Percentiles rank a stretch among this genome's conserved stretches.
These are phyloP conservation scores for Invenusta paracnida DNA, from an alignment of 2,888 invertebrate species.

Conservation along the genomic window DNA sequence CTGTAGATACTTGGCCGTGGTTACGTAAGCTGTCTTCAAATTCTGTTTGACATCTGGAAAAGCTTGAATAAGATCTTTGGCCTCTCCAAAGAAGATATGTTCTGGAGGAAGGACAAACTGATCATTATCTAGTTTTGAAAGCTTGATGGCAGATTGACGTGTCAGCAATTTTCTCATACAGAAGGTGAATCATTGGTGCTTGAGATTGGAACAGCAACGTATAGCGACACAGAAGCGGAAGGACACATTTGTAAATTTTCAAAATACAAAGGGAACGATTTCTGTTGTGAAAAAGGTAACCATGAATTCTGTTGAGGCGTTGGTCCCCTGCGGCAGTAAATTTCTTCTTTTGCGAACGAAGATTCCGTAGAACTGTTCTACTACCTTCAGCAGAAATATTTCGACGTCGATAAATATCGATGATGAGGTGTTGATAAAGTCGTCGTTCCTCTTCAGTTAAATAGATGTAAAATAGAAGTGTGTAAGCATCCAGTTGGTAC, in stretches of 20 bases:
- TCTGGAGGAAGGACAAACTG: background rate
- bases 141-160: background rate
- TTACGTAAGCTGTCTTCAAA: background rate
- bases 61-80: background rate
- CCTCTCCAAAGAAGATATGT: background rate
- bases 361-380: background rate
- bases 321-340: background rate
- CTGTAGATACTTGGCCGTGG: background rate
- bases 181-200: background rate
- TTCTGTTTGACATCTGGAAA: background rate
- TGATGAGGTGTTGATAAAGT: background rate
- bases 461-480: background rate
- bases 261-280: background rate
- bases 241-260: constrained; percentile 2
- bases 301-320: background rate
- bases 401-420: background rate
- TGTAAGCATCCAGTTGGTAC: background rate
- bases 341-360: background rate
- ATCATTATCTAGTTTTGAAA: background rate
- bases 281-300: background rate
- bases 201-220: background rate
- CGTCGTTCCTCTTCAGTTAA: background rate
- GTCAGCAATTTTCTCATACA: constrained; percentile 14
- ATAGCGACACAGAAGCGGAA: background rate
- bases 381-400: background rate